phyloP scores from a whole-genome alignment of 2,888 invertebrate genomes.

The Glaucopsyche alexis region DNA sequence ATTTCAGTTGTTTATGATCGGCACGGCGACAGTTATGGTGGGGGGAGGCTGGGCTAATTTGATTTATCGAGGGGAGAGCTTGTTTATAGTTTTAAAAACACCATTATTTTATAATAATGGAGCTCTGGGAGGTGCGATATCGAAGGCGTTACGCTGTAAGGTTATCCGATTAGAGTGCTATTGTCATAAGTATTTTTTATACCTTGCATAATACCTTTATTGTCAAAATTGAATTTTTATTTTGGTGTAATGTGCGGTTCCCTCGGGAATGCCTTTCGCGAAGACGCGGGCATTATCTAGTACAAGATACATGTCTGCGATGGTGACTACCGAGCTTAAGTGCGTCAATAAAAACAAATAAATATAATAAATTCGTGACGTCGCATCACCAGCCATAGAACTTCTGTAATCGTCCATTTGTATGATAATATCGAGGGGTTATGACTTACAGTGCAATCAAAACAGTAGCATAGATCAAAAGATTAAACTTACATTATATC shows the following conservation, averaged over 20 bases:
- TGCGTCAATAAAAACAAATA: conserved; percentile 3
- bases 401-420: conserved; percentile 10
- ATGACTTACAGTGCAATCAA: conserved; percentile 10
- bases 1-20: conserved; percentile 23
- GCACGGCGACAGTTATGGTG: conserved; percentile 5
- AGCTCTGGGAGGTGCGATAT: background rate
- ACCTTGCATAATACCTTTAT: too few relatives aligned
- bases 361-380: background rate
- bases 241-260: too few relatives aligned
- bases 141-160: background rate
- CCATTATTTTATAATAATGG: conserved; percentile 17
- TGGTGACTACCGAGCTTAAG: background rate
- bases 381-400: background rate
- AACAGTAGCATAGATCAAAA: conserved; percentile 15
- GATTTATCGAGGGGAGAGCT: background rate
- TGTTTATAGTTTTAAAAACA: conserved; percentile 27
- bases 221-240: too few relatives aligned
- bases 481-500: background rate
- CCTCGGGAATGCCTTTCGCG: too few relatives aligned
- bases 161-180: background rate
- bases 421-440: conserved; percentile 23
- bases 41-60: conserved; percentile 17
- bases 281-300: too few relatives aligned
- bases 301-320: too few relatives aligned
- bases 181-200: background rate